A percentile compares a stretch with the other conserved stretches of the same genome.
Evolutionary conservation across 2,888 invertebrate species (phyloP).

Genomic region (Caenorhabditis sulstoni): DNA sequence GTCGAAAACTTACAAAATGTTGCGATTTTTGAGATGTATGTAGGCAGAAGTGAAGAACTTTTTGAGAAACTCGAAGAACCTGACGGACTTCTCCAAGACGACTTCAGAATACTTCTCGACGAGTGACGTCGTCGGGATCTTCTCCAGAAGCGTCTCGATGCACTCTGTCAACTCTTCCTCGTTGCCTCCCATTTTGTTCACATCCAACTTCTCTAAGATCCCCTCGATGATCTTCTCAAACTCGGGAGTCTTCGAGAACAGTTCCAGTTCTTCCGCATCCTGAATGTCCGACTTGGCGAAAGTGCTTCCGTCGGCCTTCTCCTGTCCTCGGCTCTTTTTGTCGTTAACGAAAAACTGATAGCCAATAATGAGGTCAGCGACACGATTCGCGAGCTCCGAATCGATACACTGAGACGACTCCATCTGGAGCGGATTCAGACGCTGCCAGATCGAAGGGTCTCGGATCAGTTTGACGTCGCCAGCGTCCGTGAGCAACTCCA

Average conservation of each 20-base stretch:
- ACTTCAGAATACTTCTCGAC: conserved; percentile 48
- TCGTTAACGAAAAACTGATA: conserved; percentile 56
- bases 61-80: conserved; percentile 55
- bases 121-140: conserved; percentile 41
- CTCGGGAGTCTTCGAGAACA: conserved; percentile 44
- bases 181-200: conserved; percentile 13
- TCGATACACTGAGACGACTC: conserved; percentile 44
- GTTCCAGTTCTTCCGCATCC: conserved; percentile 51
- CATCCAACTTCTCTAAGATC: conserved; percentile 27
- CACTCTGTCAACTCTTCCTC: conserved; percentile 27
- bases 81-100: conserved; percentile 40
- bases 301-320: conserved; percentile 15
- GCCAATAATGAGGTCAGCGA: conserved; percentile 52
- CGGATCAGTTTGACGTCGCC: conserved; percentile 39
- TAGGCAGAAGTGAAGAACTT: conserved; percentile 53
- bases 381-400: conserved; percentile 32
- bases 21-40: conserved; percentile 32
- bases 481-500: conserved; percentile 49
- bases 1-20: conserved; percentile 22
- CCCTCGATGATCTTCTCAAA: conserved; percentile 44
- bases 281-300: conserved; percentile 46
- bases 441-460: conserved; percentile 55
- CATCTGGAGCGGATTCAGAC: conserved; percentile 49
- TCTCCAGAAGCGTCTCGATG: conserved; percentile 33
- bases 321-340: conserved; percentile 36